Evolutionary conservation across 2,797 vertebrate species (phyloP).

Genomic region (Urosaurus nigricauda): DNA sequence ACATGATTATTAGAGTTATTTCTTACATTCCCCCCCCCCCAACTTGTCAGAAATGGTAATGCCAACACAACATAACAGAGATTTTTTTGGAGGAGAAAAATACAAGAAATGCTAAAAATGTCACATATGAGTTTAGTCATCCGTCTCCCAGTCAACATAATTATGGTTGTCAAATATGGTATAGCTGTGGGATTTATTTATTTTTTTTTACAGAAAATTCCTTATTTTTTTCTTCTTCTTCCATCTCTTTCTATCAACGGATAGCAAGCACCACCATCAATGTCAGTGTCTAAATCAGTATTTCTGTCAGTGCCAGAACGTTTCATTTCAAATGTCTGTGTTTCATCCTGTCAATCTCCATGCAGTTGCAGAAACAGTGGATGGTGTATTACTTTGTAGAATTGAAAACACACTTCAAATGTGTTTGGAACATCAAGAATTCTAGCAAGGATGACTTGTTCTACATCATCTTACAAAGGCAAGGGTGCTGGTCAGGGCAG

Average conservation of each 20-base stretch:
- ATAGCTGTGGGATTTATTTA: constrained; percentile 38
- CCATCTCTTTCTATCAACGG: constrained; percentile 54
- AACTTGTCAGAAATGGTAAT: constrained; percentile 1
- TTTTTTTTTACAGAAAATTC: constrained; percentile 41
- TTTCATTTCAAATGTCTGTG: constrained; percentile 50
- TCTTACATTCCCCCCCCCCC: constrained; percentile 4
- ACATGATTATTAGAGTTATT: constrained; percentile 12
- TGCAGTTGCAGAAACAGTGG: constrained; percentile 24
- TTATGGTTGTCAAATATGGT: constrained; percentile 63
- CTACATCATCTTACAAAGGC: neutral
- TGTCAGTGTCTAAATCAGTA: constrained; percentile 45
- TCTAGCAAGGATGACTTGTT: constrained; percentile 32
- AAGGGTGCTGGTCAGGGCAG: neutral
- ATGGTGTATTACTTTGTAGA: neutral
- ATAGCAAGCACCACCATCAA: constrained; percentile 46
- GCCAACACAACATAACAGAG: constrained; percentile 27
- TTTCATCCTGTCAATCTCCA: constrained; percentile 45
- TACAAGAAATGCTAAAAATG: constrained; percentile 52
- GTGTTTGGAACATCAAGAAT: neutral
- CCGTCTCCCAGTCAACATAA: constrained; percentile 63
- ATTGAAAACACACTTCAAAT: constrained; percentile 24
- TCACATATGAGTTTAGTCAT: constrained; percentile 45
- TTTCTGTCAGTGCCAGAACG: constrained; percentile 38
- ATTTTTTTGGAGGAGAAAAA: constrained; percentile 53
- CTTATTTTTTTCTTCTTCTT: constrained; percentile 57